Base-by-base conservation (phyloP, 2,797 vertebrate genomes). In the Hemitrygon akajei region DNA sequence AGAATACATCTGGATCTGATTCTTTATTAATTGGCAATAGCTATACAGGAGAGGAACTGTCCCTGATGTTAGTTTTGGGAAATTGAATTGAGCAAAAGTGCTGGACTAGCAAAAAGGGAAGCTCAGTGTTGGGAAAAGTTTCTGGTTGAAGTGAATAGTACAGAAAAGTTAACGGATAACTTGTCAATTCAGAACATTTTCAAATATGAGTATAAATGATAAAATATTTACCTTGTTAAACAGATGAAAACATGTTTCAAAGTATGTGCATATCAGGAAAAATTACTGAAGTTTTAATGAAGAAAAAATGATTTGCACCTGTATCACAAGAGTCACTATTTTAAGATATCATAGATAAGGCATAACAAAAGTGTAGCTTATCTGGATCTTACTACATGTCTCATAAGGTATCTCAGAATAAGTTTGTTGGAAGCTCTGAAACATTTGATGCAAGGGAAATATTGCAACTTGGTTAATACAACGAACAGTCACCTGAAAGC, bases 191-290 rank as follows among this genome's bases (percentile, higher is more conserved):
- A 81, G 18, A 9, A 22, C 16, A 40, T 81, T 81, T 81, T 81
- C 80, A 82, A 47, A 25, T 79, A 18, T 82, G 20, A 82, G 40
- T 7, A 71, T 93, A 69, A 60, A 56, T 79, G 20, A 25, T 93
- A 34, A 82, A 6, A 94, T 93, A 25, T 94, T 92, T 94, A 27
- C 40, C 11, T 71, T 94, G 73, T 20, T 12, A 56, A 56, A 82
- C 47, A 22, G 11, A 1, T 2, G 40, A 25, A 56, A 82, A 56
- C 1, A 10, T 86, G 58, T 5, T 27, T 5, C 47, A 56, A 84
- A 84, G 22, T 56, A 20, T 18, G 56, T 63, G 11, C 1, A 14
- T 60, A 7, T 56, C 14, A 14, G 58, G 60, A 86, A 14, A 10
- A 86, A 86, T 47, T 47, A 12, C 56, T 58, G 56, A 14, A 86